Percentiles rank a stretch among this genome's conserved stretches.
These are phyloP conservation scores for Mesoclemmys tuberculata DNA, from an alignment of 2,113 vertebrate species.

Conservation along the genomic window DNA sequence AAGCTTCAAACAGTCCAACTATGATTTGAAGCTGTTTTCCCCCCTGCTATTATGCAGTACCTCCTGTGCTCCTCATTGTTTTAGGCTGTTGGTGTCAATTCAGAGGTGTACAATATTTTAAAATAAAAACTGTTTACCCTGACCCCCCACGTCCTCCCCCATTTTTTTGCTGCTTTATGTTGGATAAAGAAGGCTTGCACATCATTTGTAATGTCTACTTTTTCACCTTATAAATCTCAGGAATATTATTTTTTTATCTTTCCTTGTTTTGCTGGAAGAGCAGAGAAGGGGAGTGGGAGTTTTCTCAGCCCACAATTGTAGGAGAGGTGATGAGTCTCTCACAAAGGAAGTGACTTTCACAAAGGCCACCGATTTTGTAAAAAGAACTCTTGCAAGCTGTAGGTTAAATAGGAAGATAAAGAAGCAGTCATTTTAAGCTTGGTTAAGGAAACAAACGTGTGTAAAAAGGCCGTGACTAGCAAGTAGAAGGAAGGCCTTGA, in stretches of 20 bases:
- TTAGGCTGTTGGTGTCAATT: constrained; percentile 48
- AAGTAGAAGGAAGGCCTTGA: neutral
- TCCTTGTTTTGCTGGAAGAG: neutral
- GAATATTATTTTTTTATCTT: neutral
- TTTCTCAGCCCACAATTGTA: neutral
- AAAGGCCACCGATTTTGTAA: neutral
- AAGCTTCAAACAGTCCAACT: constrained; percentile 35
- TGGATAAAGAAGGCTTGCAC: neutral
- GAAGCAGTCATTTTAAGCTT: neutral
- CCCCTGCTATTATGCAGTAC: neutral
- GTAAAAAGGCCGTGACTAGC: neutral
- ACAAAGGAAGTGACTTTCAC: neutral
- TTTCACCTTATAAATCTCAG: neutral
- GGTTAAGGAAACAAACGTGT: neutral
- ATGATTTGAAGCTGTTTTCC: neutral
- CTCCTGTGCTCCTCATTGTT: constrained; percentile 48
- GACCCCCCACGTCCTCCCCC: neutral
- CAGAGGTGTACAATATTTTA: constrained; percentile 23
- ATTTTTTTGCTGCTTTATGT: neutral
- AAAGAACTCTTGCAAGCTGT: neutral
- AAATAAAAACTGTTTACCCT: constrained; percentile 17
- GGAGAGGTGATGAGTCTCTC: neutral
- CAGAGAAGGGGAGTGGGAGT: neutral
- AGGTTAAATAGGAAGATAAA: neutral
- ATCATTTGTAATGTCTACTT: neutral